Base-by-base conservation (phyloP, 1,140 invertebrate species). In the Eubasilissa regina region DNA sequence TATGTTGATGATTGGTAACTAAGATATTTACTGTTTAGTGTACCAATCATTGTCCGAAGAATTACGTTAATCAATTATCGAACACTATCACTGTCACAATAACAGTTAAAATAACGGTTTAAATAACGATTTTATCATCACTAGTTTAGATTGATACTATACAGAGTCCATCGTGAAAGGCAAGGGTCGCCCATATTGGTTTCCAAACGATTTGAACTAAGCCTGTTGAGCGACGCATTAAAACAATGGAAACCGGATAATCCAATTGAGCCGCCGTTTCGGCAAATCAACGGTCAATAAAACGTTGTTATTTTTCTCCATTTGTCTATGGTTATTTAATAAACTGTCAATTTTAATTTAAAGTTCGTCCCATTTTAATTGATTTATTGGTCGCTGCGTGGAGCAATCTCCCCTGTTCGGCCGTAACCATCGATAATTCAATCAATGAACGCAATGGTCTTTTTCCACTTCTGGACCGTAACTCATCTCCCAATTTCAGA, bases 301-400 rank as follows among this genome's bases (percentile, higher is more conserved):
- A 79, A 60, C 70, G 68, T 74, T 60, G 81, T 82, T 82, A 80
- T 82, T 82, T 75, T 64, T 75, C 74, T 73, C 55, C 68, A 53
- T 73, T 51, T 53, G 47, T 73, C 68, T 55, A 73, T 73, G 68
- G 81, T 82, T 82, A 82, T 82, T 82, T 78, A 82, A 82, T 82
- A 82, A 80, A 82, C 78, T 82, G 81, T 82, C 81, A 82, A 82
- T 82, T 82, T 77, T 77, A 81, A 81, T 81, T 75, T 77, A 81
- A 81, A 79, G 80, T 79, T 81, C 73, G 80, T 82, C 81, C 81
- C 81, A 75, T 82, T 82, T 82, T 82, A 82, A 82, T 82, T 82
- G 81, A 82, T 82, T 82, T 82, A 82, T 82, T 82, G 81, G 75
- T 58, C 75, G 21, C 68, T 45, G 45, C 51, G 55, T 48, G 53